These are phyloP conservation scores for Neuroterus valhalla DNA, from an alignment of 1,140 invertebrate species.

Conservation along the genomic window DNA sequence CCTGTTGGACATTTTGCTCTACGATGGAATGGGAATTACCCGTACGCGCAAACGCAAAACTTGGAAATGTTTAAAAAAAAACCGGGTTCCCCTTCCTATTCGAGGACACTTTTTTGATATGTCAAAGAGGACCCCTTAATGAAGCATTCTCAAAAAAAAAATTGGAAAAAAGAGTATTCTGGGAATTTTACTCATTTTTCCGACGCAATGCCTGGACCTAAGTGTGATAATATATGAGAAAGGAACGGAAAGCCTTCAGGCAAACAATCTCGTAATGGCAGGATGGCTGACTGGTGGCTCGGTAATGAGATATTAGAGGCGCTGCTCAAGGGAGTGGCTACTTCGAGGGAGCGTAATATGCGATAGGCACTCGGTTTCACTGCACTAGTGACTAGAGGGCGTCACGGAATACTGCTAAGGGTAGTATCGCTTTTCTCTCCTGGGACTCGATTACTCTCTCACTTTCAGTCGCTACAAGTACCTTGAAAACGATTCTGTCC, in stretches of 20 bases:
- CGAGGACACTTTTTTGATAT: no score
- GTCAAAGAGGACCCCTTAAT: no score
- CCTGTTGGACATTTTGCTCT: no score
- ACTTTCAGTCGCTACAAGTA: slow-evolving; percentile 4
- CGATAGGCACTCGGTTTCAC: slow-evolving; percentile 60
- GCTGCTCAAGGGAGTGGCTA: slow-evolving; percentile 71
- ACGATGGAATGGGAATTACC: no score
- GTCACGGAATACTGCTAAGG: slow-evolving; percentile 69
- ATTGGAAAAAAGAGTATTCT: no score
- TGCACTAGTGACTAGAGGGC: slow-evolving; percentile 55
- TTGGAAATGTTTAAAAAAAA: no score
- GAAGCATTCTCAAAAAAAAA: no score
- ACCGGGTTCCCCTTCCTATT: no score
- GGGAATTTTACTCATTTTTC: no score
- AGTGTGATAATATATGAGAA: slow-evolving; percentile 66
- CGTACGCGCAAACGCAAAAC: no score
- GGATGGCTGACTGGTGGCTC: slow-evolving; percentile 69
- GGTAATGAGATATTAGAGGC: slow-evolving; percentile 76
- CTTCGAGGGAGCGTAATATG: slow-evolving; percentile 68
- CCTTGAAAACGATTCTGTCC: neutral
- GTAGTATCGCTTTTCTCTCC: slow-evolving; percentile 72
- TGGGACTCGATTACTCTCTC: slow-evolving; percentile 71
- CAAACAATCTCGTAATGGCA: slow-evolving; percentile 76
- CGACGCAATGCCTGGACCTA: no score
- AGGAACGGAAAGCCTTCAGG: slow-evolving; percentile 61